Conservation (phyloP, 2,797 vertebrate species). For the Chromobotia macracanthus region DNA sequence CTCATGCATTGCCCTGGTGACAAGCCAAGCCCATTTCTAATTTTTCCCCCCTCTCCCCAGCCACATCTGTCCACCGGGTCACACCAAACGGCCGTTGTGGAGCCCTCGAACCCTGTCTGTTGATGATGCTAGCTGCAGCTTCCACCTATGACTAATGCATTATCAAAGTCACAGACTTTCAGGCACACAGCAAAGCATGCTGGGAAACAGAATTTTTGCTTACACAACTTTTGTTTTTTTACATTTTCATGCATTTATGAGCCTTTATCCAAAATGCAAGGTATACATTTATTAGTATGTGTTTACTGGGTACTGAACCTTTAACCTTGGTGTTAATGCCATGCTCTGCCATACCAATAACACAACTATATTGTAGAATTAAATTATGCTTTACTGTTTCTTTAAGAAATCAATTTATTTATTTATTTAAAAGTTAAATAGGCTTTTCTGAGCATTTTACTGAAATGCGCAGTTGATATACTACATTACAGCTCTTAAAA, state of each 20-base stretch:
- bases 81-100: background rate
- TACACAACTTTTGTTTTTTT: background rate
- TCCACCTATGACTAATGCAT: background rate
- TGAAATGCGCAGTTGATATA: background rate
- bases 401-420: too few relatives aligned
- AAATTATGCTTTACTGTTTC: background rate
- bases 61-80: slow-evolving; percentile 35
- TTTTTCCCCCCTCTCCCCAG: slow-evolving; percentile 56
- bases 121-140: slow-evolving; percentile 10
- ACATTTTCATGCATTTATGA: background rate
- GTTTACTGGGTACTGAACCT: background rate
- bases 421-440: background rate
- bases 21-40: slow-evolving; percentile 80
- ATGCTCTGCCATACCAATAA: background rate
- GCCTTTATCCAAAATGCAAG: background rate
- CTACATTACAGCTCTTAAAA: slow-evolving; percentile 3
- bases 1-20: slow-evolving; percentile 81
- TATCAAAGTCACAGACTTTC: slow-evolving; percentile 25
- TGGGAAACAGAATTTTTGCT: slow-evolving; percentile 4
- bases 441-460: background rate
- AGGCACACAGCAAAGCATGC: background rate
- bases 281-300: background rate
- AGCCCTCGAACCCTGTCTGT: slow-evolving; percentile 16
- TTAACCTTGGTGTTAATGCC: background rate
- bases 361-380: too few relatives aligned